These are phyloP conservation scores for Etheostoma spectabile DNA, from an alignment of 2,113 vertebrate species.

Conservation along the genomic window DNA sequence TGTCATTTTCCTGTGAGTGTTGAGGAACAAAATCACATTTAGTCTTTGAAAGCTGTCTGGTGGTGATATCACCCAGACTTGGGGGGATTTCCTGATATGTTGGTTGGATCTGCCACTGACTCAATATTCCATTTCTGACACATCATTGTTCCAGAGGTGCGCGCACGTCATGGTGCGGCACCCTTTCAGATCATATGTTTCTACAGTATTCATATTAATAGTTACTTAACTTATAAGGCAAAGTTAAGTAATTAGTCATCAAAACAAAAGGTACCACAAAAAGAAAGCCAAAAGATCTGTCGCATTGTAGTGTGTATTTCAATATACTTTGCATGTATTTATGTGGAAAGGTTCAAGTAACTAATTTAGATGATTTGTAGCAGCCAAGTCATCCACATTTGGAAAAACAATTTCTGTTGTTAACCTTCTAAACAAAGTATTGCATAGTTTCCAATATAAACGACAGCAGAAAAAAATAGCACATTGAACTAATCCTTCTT, in stretches of 20 bases:
- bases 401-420: neutral
- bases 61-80: neutral
- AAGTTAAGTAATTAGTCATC: neutral
- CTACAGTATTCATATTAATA: neutral
- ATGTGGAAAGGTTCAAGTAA: neutral
- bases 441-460: neutral
- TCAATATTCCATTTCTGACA: conserved; percentile 33
- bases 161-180: neutral
- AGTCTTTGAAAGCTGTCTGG: neutral
- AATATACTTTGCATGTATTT: neutral
- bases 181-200: neutral
- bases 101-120: conserved; percentile 14
- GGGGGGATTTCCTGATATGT: neutral
- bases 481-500: neutral
- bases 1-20: neutral
- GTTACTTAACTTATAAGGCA: neutral
- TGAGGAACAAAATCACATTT: neutral
- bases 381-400: neutral
- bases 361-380: neutral
- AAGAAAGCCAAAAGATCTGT: too few relatives aligned
- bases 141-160: neutral
- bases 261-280: neutral
- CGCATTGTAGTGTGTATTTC: neutral
- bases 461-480: neutral
- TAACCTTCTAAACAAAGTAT: neutral